Evolutionary conservation across 2,888 invertebrate species (phyloP).

Genomic region (Operophtera brumata): DNA sequence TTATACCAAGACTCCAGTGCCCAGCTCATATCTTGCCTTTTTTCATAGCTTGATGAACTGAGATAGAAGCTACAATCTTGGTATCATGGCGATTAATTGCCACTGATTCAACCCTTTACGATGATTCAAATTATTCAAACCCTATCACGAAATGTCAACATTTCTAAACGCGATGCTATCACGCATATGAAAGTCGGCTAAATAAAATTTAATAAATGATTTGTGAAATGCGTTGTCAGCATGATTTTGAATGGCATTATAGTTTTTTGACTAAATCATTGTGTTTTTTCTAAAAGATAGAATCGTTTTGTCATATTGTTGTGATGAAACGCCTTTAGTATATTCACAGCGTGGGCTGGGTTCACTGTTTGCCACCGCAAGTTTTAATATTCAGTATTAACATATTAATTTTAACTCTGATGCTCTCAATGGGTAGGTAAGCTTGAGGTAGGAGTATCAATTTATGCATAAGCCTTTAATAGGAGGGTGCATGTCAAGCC

Average conservation of each 20-base stretch:
- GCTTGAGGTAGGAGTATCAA: conserved; percentile 41
- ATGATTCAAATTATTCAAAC: conserved; percentile 44
- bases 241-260: conserved; percentile 46
- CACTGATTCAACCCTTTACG: conserved; percentile 43
- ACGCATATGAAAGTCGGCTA: conserved; percentile 52
- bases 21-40: background rate
- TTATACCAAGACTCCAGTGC: too few relatives aligned
- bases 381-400: conserved; percentile 58
- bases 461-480: conserved; percentile 52
- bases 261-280: background rate
- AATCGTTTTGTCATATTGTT: conserved; percentile 67
- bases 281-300: conserved; percentile 45
- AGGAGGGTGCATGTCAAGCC: conserved; percentile 47
- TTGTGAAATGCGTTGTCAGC: conserved; percentile 76
- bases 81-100: conserved; percentile 65
- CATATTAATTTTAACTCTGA: conserved; percentile 70
- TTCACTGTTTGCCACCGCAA: conserved; percentile 68
- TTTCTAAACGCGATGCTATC: conserved; percentile 70
- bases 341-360: conserved; percentile 64
- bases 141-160: conserved; percentile 67
- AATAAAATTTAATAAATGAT: conserved; percentile 73
- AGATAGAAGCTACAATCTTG: conserved; percentile 21
- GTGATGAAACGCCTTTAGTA: conserved; percentile 70
- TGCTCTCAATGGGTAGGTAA: conserved; percentile 42
- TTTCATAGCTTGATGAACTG: conserved; percentile 6